A percentile compares a stretch with the other conserved stretches of the same genome.
These are phyloP conservation scores for Catharus fuscescens DNA, from an alignment of 2,113 vertebrate genomes.

Conservation along the genomic window DNA sequence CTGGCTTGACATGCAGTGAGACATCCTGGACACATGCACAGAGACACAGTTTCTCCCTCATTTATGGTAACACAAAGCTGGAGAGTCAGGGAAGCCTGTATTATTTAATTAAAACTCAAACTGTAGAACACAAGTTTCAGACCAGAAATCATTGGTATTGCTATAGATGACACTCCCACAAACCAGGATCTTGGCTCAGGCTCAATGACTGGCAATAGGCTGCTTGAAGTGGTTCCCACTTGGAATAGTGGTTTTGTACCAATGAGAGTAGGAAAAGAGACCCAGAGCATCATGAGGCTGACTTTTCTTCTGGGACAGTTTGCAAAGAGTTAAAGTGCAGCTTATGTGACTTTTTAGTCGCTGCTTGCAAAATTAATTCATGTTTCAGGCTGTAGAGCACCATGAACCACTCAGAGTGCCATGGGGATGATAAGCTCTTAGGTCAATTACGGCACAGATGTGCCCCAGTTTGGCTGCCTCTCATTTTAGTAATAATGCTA, in stretches of 20 bases:
- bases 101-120: neutral
- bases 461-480: neutral
- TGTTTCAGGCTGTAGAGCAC: neutral
- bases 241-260: neutral
- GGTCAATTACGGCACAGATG: slow-evolving; percentile 33
- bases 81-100: neutral
- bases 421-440: slow-evolving; percentile 15
- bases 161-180: neutral
- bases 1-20: neutral
- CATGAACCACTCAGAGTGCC: neutral
- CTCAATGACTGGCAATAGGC: neutral
- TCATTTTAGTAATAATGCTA: neutral
- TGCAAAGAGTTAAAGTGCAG: slow-evolving; percentile 31
- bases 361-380: slow-evolving; percentile 51
- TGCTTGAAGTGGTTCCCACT: neutral
- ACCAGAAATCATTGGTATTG: neutral
- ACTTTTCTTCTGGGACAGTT: neutral
- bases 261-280: neutral
- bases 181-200: neutral
- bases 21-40: neutral
- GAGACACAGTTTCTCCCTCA: neutral
- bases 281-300: neutral
- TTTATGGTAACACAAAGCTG: neutral
- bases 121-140: neutral
- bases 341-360: slow-evolving; percentile 23